phyloP scores from a whole-genome alignment of 2,888 invertebrate genomes.

The Polyommatus icarus region DNA sequence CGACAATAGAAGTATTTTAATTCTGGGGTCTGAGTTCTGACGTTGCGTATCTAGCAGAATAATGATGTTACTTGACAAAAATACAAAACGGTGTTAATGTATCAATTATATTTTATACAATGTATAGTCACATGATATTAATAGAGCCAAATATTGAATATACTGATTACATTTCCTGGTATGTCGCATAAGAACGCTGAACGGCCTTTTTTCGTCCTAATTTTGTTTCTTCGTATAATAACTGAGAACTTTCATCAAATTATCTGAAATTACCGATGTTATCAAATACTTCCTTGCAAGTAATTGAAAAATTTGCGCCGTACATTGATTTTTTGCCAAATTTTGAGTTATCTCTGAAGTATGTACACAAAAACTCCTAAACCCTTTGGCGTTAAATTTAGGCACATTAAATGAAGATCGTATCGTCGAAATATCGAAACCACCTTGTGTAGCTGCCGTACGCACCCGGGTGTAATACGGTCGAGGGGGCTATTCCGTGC shows the following conservation, averaged over 20 bases:
- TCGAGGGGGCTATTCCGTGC: constrained; percentile 36
- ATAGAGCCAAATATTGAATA: too few relatives aligned
- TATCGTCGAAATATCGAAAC: constrained; percentile 44
- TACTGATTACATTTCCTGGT: too few relatives aligned
- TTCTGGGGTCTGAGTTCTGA: too few relatives aligned
- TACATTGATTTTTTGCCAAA: constrained; percentile 7
- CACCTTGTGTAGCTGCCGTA: constrained; percentile 59
- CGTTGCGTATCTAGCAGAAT: too few relatives aligned
- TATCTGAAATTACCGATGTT: not conserved
- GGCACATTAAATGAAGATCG: constrained; percentile 40
- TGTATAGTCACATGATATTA: too few relatives aligned
- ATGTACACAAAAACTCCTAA: constrained; percentile 14
- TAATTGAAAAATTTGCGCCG: constrained; percentile 16
- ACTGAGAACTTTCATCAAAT: not conserved
- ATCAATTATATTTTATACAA: too few relatives aligned
- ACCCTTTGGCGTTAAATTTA: constrained; percentile 24
- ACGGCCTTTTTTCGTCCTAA: not conserved
- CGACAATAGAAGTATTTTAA: too few relatives aligned
- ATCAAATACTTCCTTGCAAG: constrained; percentile 7
- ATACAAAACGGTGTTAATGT: too few relatives aligned
- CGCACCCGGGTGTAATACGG: constrained; percentile 76
- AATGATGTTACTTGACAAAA: too few relatives aligned
- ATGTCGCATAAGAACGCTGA: not conserved
- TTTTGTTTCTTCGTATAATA: not conserved
- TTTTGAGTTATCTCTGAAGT: constrained; percentile 25